phyloP scores from a whole-genome alignment of 2,797 vertebrate genomes.

The Falco biarmicus region DNA sequence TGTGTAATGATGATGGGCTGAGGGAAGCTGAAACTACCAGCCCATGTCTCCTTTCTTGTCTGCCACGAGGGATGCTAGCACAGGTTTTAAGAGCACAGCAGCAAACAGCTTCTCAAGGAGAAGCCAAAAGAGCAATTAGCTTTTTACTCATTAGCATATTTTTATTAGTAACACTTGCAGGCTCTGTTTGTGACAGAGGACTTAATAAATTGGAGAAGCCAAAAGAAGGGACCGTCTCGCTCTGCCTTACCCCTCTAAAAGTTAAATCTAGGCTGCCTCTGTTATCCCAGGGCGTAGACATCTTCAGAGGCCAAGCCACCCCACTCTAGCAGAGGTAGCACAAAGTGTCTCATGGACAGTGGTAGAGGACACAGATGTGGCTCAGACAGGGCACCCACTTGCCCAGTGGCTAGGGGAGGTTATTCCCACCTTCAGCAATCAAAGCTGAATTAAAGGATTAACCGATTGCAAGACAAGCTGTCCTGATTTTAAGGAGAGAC shows the following conservation, averaged over 20 bases:
- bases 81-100: not conserved
- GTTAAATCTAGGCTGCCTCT: not conserved
- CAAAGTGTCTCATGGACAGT: fast-evolving
- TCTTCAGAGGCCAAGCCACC: not conserved
- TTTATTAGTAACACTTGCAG: not conserved
- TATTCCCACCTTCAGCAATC: not conserved
- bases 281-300: not conserved
- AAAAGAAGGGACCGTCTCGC: not conserved
- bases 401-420: not conserved
- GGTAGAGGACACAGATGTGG: not conserved
- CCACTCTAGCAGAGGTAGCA: not conserved
- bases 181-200: not conserved
- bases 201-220: not conserved
- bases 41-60: not conserved
- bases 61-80: fast-evolving
- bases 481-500: not conserved
- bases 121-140: not conserved
- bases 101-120: not conserved
- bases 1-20: not conserved
- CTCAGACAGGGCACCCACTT: not conserved
- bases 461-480: not conserved
- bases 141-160: not conserved
- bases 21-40: not conserved
- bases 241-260: not conserved
- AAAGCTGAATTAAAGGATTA: not conserved